phyloP scores from a whole-genome alignment of 37 sponge, comb jelly and placozoan genomes.

The Sycon ciliatum region DNA sequence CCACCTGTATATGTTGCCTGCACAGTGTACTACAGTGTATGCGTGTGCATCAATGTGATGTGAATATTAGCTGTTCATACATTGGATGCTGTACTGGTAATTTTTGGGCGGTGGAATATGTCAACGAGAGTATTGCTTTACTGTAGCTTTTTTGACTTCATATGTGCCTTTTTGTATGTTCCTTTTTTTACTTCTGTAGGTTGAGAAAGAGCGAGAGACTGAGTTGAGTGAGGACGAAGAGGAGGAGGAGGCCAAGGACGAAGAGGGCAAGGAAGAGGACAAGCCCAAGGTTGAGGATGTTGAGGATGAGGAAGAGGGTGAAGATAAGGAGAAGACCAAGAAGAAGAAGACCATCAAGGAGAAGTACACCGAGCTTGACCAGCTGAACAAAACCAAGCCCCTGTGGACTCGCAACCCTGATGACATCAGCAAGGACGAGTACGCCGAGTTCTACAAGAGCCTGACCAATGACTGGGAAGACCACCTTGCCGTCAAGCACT shows the following conservation, averaged over 20 bases:
- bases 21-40: too few relatives aligned
- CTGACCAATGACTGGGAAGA: constrained; percentile 99
- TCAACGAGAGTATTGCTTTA: neutral
- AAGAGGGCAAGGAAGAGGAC: constrained; percentile 32
- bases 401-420: constrained; percentile 97
- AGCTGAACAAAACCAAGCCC: constrained; percentile 97
- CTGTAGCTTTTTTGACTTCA: neutral
- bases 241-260: constrained; percentile 69
- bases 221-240: constrained; percentile 91
- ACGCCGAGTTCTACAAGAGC: constrained; percentile 98
- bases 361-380: constrained; percentile 92
- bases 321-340: constrained; percentile 36
- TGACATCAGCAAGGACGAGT: constrained; percentile 93
- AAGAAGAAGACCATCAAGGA: constrained; percentile 76
- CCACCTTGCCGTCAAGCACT: constrained; percentile 97
- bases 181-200: constrained; percentile 29
- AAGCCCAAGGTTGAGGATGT: constrained; percentile 48
- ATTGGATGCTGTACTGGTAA: neutral
- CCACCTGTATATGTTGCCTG: too few relatives aligned
- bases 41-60: neutral
- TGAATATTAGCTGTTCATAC: neutral
- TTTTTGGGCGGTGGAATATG: neutral
- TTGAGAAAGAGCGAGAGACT: constrained; percentile 89
- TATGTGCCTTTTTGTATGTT: neutral
- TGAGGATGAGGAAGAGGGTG: constrained; percentile 58